Evolutionary conservation across 2,113 vertebrate genomes (phyloP).

Genomic region (Acrocephalus arundinaceus): DNA sequence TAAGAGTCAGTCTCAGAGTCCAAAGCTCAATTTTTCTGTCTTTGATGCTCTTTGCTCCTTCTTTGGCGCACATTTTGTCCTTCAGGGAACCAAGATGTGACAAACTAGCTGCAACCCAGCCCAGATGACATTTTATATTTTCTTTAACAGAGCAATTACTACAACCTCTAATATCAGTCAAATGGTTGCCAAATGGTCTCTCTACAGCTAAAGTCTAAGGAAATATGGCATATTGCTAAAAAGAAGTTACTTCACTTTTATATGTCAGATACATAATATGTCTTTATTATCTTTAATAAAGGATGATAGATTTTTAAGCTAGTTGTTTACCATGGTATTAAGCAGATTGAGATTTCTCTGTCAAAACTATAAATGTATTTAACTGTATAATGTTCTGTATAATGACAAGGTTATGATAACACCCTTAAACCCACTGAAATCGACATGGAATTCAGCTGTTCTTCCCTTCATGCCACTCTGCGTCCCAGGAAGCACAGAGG

Average conservation of each 20-base stretch:
- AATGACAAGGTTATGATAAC: neutral
- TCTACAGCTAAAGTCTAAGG: neutral
- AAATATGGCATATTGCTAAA: neutral
- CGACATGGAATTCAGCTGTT: neutral
- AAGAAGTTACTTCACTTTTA: neutral
- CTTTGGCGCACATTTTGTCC: neutral
- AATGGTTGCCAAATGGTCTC: neutral
- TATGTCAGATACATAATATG: neutral
- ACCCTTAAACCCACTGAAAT: neutral
- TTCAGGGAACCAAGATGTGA: neutral
- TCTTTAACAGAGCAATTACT: neutral
- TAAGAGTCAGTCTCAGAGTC: neutral
- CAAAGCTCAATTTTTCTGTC: neutral
- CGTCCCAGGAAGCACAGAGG: neutral
- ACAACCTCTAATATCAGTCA: neutral
- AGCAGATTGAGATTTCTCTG: neutral
- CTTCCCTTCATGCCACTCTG: neutral
- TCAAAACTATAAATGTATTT: slow-evolving; percentile 21
- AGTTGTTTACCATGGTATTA: slow-evolving; percentile 12
- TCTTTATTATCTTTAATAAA: neutral
- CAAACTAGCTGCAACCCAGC: neutral
- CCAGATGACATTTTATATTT: neutral
- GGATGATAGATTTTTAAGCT: slow-evolving; percentile 4
- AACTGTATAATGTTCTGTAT: neutral
- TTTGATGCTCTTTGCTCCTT: neutral